Base-by-base conservation (phyloP, 2,113 vertebrate genomes). In the Pimephales promelas region DNA sequence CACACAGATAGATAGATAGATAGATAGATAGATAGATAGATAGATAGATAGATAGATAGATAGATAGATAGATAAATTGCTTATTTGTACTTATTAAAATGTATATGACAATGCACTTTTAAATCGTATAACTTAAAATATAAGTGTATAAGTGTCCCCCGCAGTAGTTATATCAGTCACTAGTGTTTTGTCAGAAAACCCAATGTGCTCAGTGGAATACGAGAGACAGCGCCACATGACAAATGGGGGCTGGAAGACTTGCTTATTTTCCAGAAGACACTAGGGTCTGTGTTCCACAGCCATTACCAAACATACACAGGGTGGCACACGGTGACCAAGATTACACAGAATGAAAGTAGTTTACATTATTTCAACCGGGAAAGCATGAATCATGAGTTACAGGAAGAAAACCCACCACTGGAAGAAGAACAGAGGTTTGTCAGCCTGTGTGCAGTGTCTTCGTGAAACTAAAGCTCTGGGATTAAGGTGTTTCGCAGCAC, bases 331-430 rank as follows among this genome's bases (percentile, higher is more conserved):
- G 66, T 84, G 34, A 47, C 56, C 3, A 28, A 81, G 82, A 54
- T 75, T 72, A 81, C 80, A 84, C 79, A 87, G 82, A 64, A 59
- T 49, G n/a, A 72, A 84, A 72, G 43, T 45, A 56, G 83, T 82
- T 77, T 82, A 84, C 72, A 36, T 22, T 40, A 77, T 86, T 79
- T 54, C 9, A 76, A 66, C 40, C 10, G 13, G 71, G 71, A 79
- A 74, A 56, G 54, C 24, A 82, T 84, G 86, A 87, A 72, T 87
- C 56, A 79, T 14, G 61, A 81, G 31, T 45, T 26, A 49, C 75
- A 79, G 24, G 54, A 81, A 84, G 62, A 43, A 76, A 79, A 62
- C 76, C 75, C 75, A 73, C 18, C 0, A 47, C 14, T 62, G 26
- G 31, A 70, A 78, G 56, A 45, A 61, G 62, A 73, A 82, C 61